Base-by-base conservation (phyloP, 2,113 vertebrate species). In the Pongo abelii region DNA sequence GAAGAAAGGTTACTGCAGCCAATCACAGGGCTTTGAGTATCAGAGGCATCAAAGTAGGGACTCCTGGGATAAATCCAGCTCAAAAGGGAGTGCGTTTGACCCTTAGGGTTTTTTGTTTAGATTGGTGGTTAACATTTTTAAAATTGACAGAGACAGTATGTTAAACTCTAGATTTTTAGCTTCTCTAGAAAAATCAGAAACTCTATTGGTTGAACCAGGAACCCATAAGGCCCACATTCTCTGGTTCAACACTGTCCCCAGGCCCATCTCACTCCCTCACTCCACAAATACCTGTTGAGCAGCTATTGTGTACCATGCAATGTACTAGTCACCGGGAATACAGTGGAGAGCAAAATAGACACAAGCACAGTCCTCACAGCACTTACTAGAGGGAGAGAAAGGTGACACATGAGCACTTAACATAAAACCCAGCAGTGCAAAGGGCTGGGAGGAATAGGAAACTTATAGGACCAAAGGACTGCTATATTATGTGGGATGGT, bases 401-500 rank as follows among this genome's bases (percentile, higher is more conserved):
- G 1, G 6, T 57, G 40, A 35, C 17, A 46, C 96, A 75, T 61
- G 67, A 35, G 74, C 64, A 32, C 6, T 10, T 43, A 48, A 70
- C 27, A 27, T 6, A 61, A 50, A 57, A 38, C 25, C 55, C 67
- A 50, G 83, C 16, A 50, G 52, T 18, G 8, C 6, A 67, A 35
- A 89, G 78, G 1, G 2, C 61, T 17, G 13, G 61, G 18, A n/a
- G 74, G 27, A 16, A 75, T 79, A 74, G 80, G 50, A n/a, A 50
- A 80, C 25, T 17, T 11, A 57, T 8, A 30, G 40, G n/a, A 35
- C 48, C 27, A 23, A 81, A 81, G 43, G 32, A 27, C 64, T 84
- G 30, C 43, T 52, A 30, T n/a, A 61, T 77, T 25, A 79, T 46
- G 74, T 89, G 81, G 48, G 83, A 96, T 77, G 91, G 97, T 91